These are phyloP conservation scores for Syrphus vitripennis DNA, from an alignment of 2,888 invertebrate genomes.

Conservation along the genomic window DNA sequence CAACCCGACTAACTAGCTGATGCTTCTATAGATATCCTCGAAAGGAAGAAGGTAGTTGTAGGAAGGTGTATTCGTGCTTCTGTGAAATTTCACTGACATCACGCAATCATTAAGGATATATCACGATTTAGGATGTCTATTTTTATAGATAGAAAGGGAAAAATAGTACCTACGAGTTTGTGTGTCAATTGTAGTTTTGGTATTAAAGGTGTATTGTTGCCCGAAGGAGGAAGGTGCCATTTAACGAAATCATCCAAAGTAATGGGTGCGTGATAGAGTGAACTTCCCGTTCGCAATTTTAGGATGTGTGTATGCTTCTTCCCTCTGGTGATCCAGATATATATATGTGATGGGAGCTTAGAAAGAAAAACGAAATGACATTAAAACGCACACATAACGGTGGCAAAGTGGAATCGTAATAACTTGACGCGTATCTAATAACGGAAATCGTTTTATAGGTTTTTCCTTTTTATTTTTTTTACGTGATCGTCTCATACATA, in stretches of 20 bases:
- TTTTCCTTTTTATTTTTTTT: slow-evolving; percentile 14
- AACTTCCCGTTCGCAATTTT: slow-evolving; percentile 20
- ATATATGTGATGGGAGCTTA: neutral
- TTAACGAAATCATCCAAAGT: slow-evolving; percentile 63
- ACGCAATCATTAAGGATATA: slow-evolving; percentile 62
- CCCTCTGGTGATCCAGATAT: slow-evolving; percentile 8
- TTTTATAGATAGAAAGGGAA: no score
- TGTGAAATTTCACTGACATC: slow-evolving; percentile 59
- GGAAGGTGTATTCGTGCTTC: slow-evolving; percentile 35
- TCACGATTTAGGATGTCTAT: slow-evolving; percentile 17
- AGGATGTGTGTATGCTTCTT: neutral
- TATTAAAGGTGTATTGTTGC: neutral
- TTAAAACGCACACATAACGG: slow-evolving; percentile 62
- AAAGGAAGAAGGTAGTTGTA: neutral
- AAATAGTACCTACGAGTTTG: neutral
- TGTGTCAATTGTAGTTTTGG: neutral
- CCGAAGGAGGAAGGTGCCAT: slow-evolving; percentile 57
- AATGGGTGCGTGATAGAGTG: slow-evolving; percentile 65
- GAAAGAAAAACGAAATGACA: neutral
- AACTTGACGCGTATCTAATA: slow-evolving; percentile 61
- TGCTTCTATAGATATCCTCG: neutral
- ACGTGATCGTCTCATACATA: slow-evolving; percentile 29
- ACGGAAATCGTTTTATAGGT: slow-evolving; percentile 49
- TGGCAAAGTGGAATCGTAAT: slow-evolving; percentile 53
- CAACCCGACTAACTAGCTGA: neutral